phyloP scores from a whole-genome alignment of 2,888 invertebrate species.

The Prenolepis imparis region DNA sequence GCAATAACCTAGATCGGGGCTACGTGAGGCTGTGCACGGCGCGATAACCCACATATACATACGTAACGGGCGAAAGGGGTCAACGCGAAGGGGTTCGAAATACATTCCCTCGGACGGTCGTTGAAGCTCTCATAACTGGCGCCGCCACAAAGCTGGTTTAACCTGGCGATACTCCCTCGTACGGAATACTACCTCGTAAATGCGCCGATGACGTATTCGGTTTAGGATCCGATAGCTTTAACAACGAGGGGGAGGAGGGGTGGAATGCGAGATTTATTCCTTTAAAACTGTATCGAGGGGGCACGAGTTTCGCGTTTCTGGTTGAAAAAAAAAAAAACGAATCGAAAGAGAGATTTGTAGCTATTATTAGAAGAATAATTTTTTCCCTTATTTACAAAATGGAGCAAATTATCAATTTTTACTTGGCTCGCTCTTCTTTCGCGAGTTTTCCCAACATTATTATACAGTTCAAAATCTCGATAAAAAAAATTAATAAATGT shows the following conservation, averaged over 20 bases:
- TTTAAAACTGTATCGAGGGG: background rate
- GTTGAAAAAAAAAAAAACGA: background rate
- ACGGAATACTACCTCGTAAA: slow-evolving; percentile 66
- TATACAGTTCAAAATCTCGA: background rate
- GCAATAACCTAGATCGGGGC: slow-evolving; percentile 76
- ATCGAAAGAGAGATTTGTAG: background rate
- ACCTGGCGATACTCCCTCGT: slow-evolving; percentile 66
- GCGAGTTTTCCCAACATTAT: background rate
- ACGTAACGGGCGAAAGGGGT: slow-evolving; percentile 56
- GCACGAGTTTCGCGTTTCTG: background rate
- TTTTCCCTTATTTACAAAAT: background rate
- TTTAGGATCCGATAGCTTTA: slow-evolving; percentile 28
- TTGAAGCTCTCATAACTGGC: slow-evolving; percentile 60
- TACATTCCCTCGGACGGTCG: slow-evolving; percentile 59
- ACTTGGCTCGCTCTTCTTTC: background rate
- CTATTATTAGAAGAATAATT: background rate
- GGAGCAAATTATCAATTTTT: background rate
- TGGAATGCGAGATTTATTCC: background rate
- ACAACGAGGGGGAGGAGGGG: background rate
- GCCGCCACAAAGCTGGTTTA: slow-evolving; percentile 69
- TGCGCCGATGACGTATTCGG: slow-evolving; percentile 16
- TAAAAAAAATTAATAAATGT: background rate
- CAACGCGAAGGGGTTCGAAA: slow-evolving; percentile 69
- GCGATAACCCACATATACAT: slow-evolving; percentile 67
- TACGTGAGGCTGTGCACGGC: slow-evolving; percentile 60